phyloP scores from a whole-genome alignment of 2,113 vertebrate genomes.

The Cyprinodon variegatus region DNA sequence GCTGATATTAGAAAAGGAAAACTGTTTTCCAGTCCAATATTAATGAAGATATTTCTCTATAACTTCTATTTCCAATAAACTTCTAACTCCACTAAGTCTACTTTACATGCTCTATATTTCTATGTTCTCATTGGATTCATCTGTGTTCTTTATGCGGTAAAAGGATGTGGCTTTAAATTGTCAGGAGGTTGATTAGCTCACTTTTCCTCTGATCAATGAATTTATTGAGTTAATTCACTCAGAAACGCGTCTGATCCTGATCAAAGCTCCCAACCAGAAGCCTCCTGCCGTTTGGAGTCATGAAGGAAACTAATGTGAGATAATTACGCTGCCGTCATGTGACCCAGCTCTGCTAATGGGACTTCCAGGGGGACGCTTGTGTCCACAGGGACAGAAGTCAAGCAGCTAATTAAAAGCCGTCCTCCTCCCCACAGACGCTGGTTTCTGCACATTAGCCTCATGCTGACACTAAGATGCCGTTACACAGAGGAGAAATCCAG shows the following conservation, averaged over 20 bases:
- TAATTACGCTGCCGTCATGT: neutral
- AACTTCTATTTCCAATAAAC: no score
- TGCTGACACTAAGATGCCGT: neutral
- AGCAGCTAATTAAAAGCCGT: conserved; percentile 66
- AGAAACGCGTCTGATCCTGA: neutral
- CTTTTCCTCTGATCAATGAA: no score
- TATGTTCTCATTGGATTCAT: no score
- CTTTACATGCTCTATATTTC: no score
- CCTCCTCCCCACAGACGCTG: conserved; percentile 34
- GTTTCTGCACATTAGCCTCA: conserved; percentile 37
- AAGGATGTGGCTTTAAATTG: no score
- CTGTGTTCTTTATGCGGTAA: no score
- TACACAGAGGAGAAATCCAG: conserved; percentile 4
- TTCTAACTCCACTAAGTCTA: no score
- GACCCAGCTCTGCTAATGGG: conserved; percentile 21
- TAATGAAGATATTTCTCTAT: no score
- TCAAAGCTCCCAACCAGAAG: neutral
- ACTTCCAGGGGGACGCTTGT: conserved; percentile 46
- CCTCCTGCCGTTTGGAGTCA: neutral
- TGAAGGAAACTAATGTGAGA: conserved; percentile 3
- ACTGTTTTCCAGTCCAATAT: no score
- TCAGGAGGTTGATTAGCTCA: no score
- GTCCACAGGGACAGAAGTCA: conserved; percentile 36
- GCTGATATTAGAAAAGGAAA: no score
- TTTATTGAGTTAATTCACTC: neutral